Evolutionary conservation across 2,888 invertebrate species (phyloP).

Genomic region (Sesamia inferens): DNA sequence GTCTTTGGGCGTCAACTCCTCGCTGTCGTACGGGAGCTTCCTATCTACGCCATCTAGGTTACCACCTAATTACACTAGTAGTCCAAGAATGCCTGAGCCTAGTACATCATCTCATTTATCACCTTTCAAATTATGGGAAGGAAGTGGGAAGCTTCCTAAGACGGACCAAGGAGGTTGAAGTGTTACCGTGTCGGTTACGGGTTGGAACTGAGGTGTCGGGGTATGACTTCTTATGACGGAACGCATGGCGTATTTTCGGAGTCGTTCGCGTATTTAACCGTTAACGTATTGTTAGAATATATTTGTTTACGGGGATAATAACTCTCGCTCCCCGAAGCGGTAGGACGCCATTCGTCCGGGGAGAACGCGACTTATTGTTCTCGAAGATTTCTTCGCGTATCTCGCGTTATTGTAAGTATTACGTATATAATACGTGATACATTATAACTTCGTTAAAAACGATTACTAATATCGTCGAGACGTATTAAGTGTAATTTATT

Average conservation of each 20-base stretch:
- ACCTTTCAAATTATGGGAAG: constrained; percentile 85
- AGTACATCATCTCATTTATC: constrained; percentile 81
- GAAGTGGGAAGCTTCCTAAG: constrained; percentile 73
- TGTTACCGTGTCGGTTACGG: constrained; percentile 70
- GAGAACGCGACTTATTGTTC: constrained; percentile 87
- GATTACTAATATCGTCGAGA: constrained; percentile 59
- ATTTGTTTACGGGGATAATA: constrained; percentile 81
- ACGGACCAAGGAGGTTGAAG: constrained; percentile 85
- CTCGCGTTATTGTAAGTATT: constrained; percentile 57
- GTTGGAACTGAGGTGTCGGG: constrained; percentile 78
- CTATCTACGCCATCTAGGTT: constrained; percentile 83
- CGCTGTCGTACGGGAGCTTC: constrained; percentile 86
- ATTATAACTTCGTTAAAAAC: constrained; percentile 55
- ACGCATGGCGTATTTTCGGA: constrained; percentile 70
- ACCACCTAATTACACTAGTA: constrained; percentile 85
- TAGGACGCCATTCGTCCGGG: constrained; percentile 67
- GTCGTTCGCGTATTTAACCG: constrained; percentile 72
- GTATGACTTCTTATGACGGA: constrained; percentile 65
- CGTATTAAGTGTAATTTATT: constrained; percentile 68
- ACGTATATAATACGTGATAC: constrained; percentile 62
- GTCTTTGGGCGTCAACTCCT: constrained; percentile 87
- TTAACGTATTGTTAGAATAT: constrained; percentile 56
- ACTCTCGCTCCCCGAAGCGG: constrained; percentile 80
- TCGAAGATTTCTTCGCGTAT: constrained; percentile 65
- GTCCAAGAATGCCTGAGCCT: constrained; percentile 82